A percentile compares a stretch with the other conserved stretches of the same genome.
Conservation (phyloP, 2,888 invertebrate species). For the Cyclophora punctaria region DNA sequence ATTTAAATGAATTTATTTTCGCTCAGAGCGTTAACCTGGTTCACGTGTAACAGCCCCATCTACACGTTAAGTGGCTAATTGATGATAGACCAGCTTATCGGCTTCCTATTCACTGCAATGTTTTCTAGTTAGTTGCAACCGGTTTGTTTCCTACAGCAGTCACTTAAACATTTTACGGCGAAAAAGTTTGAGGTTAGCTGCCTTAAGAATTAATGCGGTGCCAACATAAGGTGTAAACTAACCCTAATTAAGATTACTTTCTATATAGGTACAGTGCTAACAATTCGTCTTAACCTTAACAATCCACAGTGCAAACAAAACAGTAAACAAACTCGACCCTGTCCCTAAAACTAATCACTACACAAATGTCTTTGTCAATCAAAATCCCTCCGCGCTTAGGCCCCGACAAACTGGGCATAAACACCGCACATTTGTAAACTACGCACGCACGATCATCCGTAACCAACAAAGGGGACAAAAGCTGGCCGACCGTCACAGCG, state of each 20-base stretch:
- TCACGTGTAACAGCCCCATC: too few relatives aligned
- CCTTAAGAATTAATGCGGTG: too few relatives aligned
- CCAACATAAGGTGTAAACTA: too few relatives aligned
- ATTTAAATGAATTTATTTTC: too few relatives aligned
- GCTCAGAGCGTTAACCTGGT: too few relatives aligned
- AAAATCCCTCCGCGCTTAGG: constrained; percentile 35
- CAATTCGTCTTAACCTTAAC: constrained; percentile 12
- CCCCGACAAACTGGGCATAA: constrained; percentile 45
- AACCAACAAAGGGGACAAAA: constrained; percentile 48
- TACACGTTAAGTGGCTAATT: constrained; percentile 22
- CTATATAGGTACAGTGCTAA: background rate
- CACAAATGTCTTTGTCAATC: constrained; percentile 56
- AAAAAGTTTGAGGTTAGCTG: too few relatives aligned
- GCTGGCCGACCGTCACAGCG: constrained; percentile 10
- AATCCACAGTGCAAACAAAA: constrained; percentile 14
- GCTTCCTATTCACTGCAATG: constrained; percentile 8
- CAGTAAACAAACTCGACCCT: constrained; percentile 10
- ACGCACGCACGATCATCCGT: constrained; percentile 62
- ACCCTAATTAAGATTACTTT: too few relatives aligned
- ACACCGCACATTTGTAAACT: constrained; percentile 47
- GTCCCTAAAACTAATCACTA: constrained; percentile 20
- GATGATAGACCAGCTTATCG: constrained; percentile 31
- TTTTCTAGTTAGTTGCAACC: constrained; percentile 6
- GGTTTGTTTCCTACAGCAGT: too few relatives aligned
- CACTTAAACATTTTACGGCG: too few relatives aligned